Evolutionary conservation across 2,888 invertebrate species (phyloP), one percentile per base, ranked within the genome.

Genomic region (Dinocampus coccinellae): DNA sequence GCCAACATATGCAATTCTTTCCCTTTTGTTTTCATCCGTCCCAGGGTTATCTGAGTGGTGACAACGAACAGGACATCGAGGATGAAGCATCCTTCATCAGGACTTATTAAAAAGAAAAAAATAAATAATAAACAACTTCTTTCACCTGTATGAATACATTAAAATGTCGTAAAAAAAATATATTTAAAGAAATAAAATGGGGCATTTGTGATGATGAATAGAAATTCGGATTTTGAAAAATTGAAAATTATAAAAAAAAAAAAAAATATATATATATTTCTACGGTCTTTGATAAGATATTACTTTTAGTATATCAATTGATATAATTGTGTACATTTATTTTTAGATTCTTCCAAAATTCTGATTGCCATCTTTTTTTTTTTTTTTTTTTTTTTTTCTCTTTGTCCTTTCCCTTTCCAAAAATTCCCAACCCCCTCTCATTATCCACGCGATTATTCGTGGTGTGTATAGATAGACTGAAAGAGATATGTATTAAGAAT

Each of bases 1-100:
- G 84, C 83, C 76, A 24, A 80, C 84, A 83, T 86, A 84, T 82
- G 85, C 85, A 82, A 84, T 85, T 83, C 80, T 86, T 81, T 86
- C 83, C 76, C 81, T 85, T 82, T 85, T 84, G 16, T 47, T 47
- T 47, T 47, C 47, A 47, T 79, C 83, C 85, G 80, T 80, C 84
- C 76, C 84, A 85, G 83, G 83, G 82, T 78, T 84, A 83, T 81
- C 83, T 82, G 74, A 83, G 82, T 76, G 82, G 81, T 64, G 85
- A 86, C 75, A 83, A 82, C 39, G 84, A 84, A 64, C 82, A 80
- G 70, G 84, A 83, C 24, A 82, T 83, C 70, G 84, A 84, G 70
- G 84, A 85, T 78, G 84, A 85, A 73, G 79, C 80, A 77, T 81
- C 83, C 69, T 81, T 81, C 81, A 82, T 82, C 77, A 81, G 80